Evolutionary conservation across 1,140 invertebrate genomes (phyloP).

Genomic region (Zaprionus ghesquierei): DNA sequence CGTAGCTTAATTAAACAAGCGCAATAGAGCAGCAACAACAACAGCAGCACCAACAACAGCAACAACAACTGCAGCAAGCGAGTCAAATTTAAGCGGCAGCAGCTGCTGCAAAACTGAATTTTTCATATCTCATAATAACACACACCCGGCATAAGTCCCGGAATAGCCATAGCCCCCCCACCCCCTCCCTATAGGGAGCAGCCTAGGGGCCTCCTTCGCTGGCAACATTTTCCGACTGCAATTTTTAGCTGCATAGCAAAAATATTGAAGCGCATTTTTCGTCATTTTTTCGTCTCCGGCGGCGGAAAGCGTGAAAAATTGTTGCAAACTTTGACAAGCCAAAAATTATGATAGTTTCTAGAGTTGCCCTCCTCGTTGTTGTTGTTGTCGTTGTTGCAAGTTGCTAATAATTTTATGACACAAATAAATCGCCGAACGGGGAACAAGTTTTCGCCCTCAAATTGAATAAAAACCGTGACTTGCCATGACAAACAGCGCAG

Average conservation of each 20-base stretch:
- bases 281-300: conserved; percentile 3
- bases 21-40: neutral
- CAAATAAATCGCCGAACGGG: conserved; percentile 58
- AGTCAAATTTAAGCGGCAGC: conserved; percentile 10
- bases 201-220: neutral
- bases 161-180: neutral
- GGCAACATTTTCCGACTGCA: conserved; percentile 8
- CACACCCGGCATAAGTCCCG: conserved; percentile 6
- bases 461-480: conserved; percentile 42
- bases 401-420: conserved; percentile 67
- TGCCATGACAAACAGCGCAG: conserved; percentile 13
- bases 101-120: conserved; percentile 46
- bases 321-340: conserved; percentile 73
- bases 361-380: conserved; percentile 27
- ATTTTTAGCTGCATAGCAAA: conserved; percentile 40
- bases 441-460: conserved; percentile 33
- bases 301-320: conserved; percentile 75
- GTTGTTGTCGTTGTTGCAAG: conserved; percentile 16
- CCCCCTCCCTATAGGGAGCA: neutral
- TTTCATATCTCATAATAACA: conserved; percentile 37
- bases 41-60: neutral
- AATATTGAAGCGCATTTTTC: conserved; percentile 67
- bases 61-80: neutral
- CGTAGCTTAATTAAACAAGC: conserved; percentile 51
- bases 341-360: conserved; percentile 67